phyloP scores from a whole-genome alignment of 2,888 invertebrate genomes.

The Yponomeuta cagnagella region DNA sequence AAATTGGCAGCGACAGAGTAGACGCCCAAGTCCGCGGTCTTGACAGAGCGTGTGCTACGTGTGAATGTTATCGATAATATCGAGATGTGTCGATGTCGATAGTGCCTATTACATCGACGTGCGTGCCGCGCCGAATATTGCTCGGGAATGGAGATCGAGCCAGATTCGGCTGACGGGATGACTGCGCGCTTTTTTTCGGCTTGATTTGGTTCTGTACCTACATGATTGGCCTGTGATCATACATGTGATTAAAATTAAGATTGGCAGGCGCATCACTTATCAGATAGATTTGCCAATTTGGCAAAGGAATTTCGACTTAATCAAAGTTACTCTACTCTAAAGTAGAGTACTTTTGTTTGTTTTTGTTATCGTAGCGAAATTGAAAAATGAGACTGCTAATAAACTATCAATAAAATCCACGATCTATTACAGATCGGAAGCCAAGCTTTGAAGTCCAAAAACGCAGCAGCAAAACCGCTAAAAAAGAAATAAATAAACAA shows the following conservation, averaged over 20 bases:
- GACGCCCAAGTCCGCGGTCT: conserved; percentile 36
- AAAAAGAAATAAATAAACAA: conserved; percentile 31
- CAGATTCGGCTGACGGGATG: conserved; percentile 38
- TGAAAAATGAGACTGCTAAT: not conserved
- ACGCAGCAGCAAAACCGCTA: not conserved
- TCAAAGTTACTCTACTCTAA: not conserved
- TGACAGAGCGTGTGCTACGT: conserved; percentile 73
- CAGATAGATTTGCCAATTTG: too few species aligned
- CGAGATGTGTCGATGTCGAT: conserved; percentile 62
- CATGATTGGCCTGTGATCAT: conserved; percentile 11
- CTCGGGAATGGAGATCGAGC: conserved; percentile 50
- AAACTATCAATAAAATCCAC: not conserved
- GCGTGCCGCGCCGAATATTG: conserved; percentile 43
- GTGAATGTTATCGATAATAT: conserved; percentile 71
- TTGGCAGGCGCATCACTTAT: not conserved
- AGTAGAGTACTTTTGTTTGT: not conserved
- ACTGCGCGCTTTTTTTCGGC: conserved; percentile 17
- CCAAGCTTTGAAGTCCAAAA: not conserved
- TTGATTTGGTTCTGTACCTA: not conserved
- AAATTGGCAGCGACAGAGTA: not conserved
- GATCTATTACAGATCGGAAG: not conserved
- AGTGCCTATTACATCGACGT: conserved; percentile 51
- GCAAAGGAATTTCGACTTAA: too few species aligned
- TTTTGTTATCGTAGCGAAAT: not conserved
- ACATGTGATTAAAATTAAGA: not conserved